These are phyloP conservation scores for Molorchus minor DNA, from an alignment of 2,888 invertebrate genomes.

Conservation along the genomic window DNA sequence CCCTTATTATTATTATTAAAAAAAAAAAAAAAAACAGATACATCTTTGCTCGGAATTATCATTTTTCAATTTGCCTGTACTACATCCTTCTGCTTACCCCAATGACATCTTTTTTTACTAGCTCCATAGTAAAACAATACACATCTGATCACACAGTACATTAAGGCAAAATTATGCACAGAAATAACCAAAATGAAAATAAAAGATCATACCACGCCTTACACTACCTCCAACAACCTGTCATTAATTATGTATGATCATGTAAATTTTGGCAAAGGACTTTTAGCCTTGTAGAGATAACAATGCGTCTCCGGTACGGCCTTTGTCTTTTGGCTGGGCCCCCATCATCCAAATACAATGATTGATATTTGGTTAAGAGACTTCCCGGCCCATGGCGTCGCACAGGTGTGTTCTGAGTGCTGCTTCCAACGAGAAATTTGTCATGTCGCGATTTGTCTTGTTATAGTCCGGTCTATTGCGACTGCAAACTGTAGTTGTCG, in stretches of 20 bases:
- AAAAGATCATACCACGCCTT: not conserved
- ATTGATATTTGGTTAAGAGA: constrained; percentile 2
- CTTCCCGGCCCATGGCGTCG: constrained; percentile 16
- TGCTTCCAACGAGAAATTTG: constrained; percentile 22
- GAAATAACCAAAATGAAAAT: not conserved
- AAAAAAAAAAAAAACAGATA: no score
- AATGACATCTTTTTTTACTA: not conserved
- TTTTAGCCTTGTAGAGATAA: constrained; percentile 10
- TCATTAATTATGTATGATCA: constrained; percentile 20
- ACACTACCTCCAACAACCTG: not conserved
- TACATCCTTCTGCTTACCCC: no score
- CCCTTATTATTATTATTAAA: no score
- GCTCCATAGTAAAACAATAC: not conserved
- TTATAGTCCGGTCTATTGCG: no score
- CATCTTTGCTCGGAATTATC: no score
- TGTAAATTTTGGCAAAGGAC: constrained; percentile 17
- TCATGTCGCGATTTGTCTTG: constrained; percentile 20
- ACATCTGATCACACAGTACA: not conserved
- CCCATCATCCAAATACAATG: constrained; percentile 12
- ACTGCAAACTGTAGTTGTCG: no score
- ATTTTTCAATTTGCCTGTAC: no score
- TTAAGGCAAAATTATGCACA: not conserved
- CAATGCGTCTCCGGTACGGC: constrained; percentile 6
- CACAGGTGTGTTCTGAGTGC: constrained; percentile 19
- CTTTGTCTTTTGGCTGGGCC: constrained; percentile 10